Base-by-base conservation (phyloP, 2,797 vertebrate genomes). In the Helicolenus hilgendorfi region DNA sequence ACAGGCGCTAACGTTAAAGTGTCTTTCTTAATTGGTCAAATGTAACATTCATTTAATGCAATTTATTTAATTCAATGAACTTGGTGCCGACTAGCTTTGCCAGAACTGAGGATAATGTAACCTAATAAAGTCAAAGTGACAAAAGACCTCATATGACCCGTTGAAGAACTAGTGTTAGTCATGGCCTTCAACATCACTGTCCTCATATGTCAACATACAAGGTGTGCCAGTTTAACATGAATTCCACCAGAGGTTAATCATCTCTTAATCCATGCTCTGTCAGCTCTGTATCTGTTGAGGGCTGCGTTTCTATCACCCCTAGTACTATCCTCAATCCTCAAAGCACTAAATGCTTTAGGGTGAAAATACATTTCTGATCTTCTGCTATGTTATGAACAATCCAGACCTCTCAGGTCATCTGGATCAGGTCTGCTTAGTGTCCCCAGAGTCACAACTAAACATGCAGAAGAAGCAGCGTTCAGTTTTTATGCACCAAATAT, bases 81-180 rank as follows among this genome's bases (percentile, higher is more conserved):
- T 22, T 38, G 18, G 7, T 53, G 22, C n/a, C 11, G 26, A 4
- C 20, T 15, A 35, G 33, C 6, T 31, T 15, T 14, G 15, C 20
- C n/a, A 53, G 15, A 22, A 6, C 2, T 18, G 15, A 60, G 2
- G n/a, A 14, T 45, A 7, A 18, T 45, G 18, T 45, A 45, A 41
- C 41, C 14, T 68, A 22, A 4, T 13, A 2, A 14, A 68, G 53
- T 10, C 11, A 2, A 11, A 60, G 55, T 10, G 31, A 22, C 18
- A 15, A 22, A 24, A 31, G 72, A 83, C 79, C 81, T 86, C 24
- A 79, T 2, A 6, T 80, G 80, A 88, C 45, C 79, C 22, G 22
- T 6, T 18, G 3, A 45, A 63, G 2, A 45, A n/a, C 10, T 26
- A 14, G 3, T 9, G 20, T 24, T 24, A 38, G 36, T 18, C 4